Base-by-base conservation (phyloP, 2,113 vertebrate genomes). In the Shinisaurus crocodilurus region DNA sequence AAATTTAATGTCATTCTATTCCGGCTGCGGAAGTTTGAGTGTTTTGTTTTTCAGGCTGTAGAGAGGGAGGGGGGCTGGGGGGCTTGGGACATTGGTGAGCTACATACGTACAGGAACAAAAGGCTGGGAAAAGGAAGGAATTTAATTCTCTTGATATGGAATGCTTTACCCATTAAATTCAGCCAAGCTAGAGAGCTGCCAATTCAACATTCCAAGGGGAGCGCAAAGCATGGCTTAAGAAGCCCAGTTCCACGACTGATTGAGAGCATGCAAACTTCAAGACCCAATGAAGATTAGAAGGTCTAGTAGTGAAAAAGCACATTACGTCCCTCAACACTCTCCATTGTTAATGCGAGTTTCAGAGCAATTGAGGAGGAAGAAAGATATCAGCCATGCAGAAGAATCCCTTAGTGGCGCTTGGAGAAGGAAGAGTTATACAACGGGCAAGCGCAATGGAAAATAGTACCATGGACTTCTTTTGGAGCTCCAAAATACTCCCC, bases 381-480 rank as follows among this genome's bases (percentile, higher is more conserved):
- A 57, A 60, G 65, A 54, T 5, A 32, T 29, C 16, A 54, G 79
- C n/a, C 87, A 82, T 89, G 88, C 88, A 89, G 65, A 89, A 82
- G 76, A 57, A 18, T 72, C 60, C 48, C 48, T 89, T 60, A 74
- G 88, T 89, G 27, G 67, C 45, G 34, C 7, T 45, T 6, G 57
- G 79, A 45, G 72, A 2, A 13, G n/a, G 74, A 40, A 34, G 74
- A 34, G 86, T 88, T 67, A 88, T 27, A 29, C 48, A 3, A 12
- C 70, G 76, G 57, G 76, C 32, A 87, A 79, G 0, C 0, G 1
- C 0, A 0, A 0, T 65, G 74, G 23, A 89, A 76, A 45, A 86
- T n/a, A 92, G 94, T 96, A 97, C 97, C 95, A 0, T 94, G 94
- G 88, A 87, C 65, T 69, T 92, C 96, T 70, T 89, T 69, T 57